Percentiles rank a stretch among this genome's conserved stretches.
phyloP scores from a whole-genome alignment of 2,888 invertebrate genomes.

The Barypeithes pellucidus region DNA sequence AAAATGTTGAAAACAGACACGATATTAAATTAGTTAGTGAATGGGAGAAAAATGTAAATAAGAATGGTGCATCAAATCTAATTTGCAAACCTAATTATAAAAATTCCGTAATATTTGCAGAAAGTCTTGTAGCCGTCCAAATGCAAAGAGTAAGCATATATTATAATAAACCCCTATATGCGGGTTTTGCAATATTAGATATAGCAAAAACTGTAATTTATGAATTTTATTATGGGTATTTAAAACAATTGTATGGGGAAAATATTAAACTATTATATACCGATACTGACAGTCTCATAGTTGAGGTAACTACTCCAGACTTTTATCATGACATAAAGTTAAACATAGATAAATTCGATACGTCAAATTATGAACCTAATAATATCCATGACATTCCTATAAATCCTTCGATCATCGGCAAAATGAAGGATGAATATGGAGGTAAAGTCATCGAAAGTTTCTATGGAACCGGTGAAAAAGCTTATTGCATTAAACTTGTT shows the following conservation, averaged over 20 bases:
- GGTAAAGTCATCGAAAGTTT: neutral
- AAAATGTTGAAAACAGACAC: neutral
- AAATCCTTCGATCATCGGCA: neutral
- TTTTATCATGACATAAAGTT: neutral
- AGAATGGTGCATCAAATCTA: neutral
- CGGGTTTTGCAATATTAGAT: neutral
- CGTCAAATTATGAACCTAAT: neutral
- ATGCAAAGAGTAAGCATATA: neutral
- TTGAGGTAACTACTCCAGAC: neutral
- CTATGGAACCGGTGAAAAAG: neutral
- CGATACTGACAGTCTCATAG: neutral
- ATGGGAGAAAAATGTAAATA: neutral
- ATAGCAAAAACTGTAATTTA: neutral
- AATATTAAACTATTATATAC: neutral
- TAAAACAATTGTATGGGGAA: neutral
- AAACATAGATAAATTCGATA: constrained; percentile 2
- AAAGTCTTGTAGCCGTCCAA: neutral
- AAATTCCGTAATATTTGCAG: neutral
- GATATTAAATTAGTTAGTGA: neutral
- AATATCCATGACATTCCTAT: neutral
- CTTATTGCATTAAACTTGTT: neutral
- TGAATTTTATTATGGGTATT: neutral
- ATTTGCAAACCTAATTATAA: neutral
- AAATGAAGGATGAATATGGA: neutral
- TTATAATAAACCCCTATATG: neutral